Evolutionary conservation across 2,797 vertebrate genomes (phyloP), one percentile per base, ranked within the genome.

Genomic region (Varecia variegata): DNA sequence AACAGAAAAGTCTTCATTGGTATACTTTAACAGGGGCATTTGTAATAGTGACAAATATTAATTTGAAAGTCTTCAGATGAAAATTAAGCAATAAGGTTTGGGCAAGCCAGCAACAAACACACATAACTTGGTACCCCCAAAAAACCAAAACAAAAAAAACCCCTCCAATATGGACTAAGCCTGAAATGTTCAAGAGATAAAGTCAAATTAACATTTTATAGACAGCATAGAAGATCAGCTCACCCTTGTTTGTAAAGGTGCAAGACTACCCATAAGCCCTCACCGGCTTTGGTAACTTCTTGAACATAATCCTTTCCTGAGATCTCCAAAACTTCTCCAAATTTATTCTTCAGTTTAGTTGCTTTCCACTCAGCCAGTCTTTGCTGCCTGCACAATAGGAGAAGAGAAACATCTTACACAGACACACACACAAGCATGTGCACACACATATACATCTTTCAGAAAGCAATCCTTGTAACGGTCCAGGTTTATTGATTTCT

Each of bases 241-340:
- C 98, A 99, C 99, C 99, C 99, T 97, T 99, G 99, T 97, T 99
- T 99, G 98, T 99, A 99, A 97, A 99, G 99, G 92, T 99, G 99
- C 97, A 99, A 97, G 96, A 99, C 98, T 80, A 99, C 99, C 99
- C 99, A 99, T 94, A 99, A 98, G 56, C 98, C 99, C 0, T 99
- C 98, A 89, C 99, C 99, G 5, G 99, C 99, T 98, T 99, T 99
- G 18, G 99, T 99, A 93, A 99, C 99, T 98, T 99, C 99, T 95
- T 99, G 99, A 97, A 99, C 67, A 1, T 99, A 99, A 97, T 99
- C 99, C 97, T 99, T 99, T 21, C 99, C 99, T 0, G 99, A 99
- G 97, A 99, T 99, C 98, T 99, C 99, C 7, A 88, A 82, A 96
- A 99, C 35, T 84, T 99, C 99, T 6, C 99, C 99, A 10, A 99